Conservation (phyloP, 2,797 vertebrate genomes). For the Oophaga sylvatica region DNA sequence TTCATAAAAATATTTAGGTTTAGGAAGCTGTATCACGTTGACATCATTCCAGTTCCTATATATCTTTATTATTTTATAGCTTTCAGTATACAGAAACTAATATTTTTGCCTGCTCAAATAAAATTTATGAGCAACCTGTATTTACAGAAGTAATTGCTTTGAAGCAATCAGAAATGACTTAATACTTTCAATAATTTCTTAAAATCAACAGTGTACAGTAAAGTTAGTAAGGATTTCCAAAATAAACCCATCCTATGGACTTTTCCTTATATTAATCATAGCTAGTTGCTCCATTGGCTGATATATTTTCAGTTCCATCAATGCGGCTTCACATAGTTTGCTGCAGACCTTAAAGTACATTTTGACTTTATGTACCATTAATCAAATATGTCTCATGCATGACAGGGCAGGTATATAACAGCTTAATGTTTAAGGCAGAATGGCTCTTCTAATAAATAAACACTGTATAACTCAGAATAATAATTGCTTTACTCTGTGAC, state of each 20-base stretch:
- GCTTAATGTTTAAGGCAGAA: conserved; percentile 34
- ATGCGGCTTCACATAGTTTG: conserved; percentile 44
- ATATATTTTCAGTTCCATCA: conserved; percentile 34
- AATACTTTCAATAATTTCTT: conserved; percentile 1
- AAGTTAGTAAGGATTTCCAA: conserved; percentile 18
- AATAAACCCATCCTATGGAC: conserved; percentile 38
- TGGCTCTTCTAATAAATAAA: conserved; percentile 31
- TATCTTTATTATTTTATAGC: not conserved
- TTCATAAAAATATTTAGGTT: not conserved
- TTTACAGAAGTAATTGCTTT: not conserved
- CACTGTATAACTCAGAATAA: not conserved
- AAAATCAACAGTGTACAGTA: conserved; percentile 18
- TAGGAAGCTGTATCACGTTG: not conserved
- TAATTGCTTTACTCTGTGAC: conserved; percentile 11
- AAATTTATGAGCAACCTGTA: not conserved
- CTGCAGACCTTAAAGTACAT: conserved; percentile 43
- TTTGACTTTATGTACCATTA: conserved; percentile 39
- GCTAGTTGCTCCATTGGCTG: conserved; percentile 16
- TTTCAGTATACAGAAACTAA: not conserved
- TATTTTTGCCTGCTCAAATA: not conserved
- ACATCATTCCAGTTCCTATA: not conserved
- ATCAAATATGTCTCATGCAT: conserved; percentile 55
- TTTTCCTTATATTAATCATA: conserved; percentile 43
- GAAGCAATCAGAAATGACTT: not conserved
- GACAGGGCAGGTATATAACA: conserved; percentile 37